Evolutionary conservation across 2,888 invertebrate genomes (phyloP), one percentile per base, ranked within the genome.

Genomic region (Drosophila fulvimacula): DNA sequence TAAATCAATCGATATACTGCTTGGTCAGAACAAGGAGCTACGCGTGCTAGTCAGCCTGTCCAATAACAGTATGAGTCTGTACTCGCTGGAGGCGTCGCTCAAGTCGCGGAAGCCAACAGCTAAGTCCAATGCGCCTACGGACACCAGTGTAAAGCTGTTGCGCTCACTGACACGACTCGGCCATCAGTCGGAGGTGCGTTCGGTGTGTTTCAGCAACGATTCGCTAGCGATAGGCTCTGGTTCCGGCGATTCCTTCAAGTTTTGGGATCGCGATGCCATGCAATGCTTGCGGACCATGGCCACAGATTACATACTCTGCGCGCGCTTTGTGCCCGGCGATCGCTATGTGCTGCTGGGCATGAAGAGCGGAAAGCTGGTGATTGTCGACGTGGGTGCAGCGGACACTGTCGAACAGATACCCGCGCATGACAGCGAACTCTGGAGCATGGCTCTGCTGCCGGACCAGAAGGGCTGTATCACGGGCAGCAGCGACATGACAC

Each of bases 141-240:
- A 63, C 7, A 55, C 94, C 88, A 79, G 80, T 15, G 79, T 82
- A 0, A 93, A 93, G 73, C 87, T 93, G 1, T 91, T 97, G 17
- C 94, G 96, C 69, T 95, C 94, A 59, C 93, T 98, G 49, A 93
- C 93, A 1, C 93, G 94, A 69, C 95, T 96, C 15, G 99, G 99
- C 0, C 99, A 99, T 93, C 96, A 97, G 63, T 96, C 96, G 49
- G 98, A 99, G 90, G 96, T 98, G 7, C 94, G 98, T 55, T 95
- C 96, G 24, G 93, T 99, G 24, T 95, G 96, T 60, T 98, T 99
- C 91, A 98, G 98, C 91, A 97, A 97, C 2, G 98, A 99, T 92
- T 97, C 96, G 90, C 93, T 97, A 67, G 97, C 97, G 1, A 94
- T 99, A 66, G 94, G 96, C 1, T 97, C 98, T 0, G 98, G 96